These are phyloP conservation scores for Taenaris catops DNA, from an alignment of 2,888 invertebrate genomes.

Conservation along the genomic window DNA sequence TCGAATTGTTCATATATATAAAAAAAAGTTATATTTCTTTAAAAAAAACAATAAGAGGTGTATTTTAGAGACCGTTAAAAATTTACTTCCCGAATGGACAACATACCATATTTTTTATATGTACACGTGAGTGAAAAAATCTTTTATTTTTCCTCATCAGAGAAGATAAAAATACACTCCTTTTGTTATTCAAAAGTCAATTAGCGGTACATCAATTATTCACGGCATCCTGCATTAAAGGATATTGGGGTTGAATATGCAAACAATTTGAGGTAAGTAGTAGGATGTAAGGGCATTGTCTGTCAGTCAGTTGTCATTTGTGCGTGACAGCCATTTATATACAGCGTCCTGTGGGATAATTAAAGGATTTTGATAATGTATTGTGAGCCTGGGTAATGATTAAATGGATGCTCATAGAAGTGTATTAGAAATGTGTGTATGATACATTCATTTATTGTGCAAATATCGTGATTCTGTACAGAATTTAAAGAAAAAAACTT, in stretches of 20 bases:
- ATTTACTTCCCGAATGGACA: background rate
- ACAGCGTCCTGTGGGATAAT: conserved; percentile 3
- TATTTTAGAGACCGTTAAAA: no score
- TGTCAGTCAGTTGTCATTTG: conserved; percentile 14
- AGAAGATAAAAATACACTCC: conserved; percentile 15
- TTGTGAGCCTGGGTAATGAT: no score
- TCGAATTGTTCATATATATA: no score
- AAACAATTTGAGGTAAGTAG: conserved; percentile 10
- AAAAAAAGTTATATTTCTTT: no score
- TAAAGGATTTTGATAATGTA: conserved; percentile 7
- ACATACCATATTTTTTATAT: conserved; percentile 9
- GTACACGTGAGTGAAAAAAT: conserved; percentile 14
- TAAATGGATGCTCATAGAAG: no score
- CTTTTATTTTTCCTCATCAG: conserved; percentile 13
- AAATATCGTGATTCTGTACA: no score
- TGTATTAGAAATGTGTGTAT: no score
- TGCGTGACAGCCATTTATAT: conserved; percentile 12
- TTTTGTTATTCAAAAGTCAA: conserved; percentile 22
- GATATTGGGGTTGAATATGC: conserved; percentile 10
- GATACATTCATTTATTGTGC: no score
- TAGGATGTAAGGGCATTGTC: conserved; percentile 10
- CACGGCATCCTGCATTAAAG: conserved; percentile 14
- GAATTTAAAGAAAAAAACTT: background rate
- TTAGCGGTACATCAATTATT: conserved; percentile 18
- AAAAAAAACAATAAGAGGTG: no score